Percentiles rank a stretch among this genome's conserved stretches.
phyloP scores from a whole-genome alignment of 2,888 invertebrate genomes.

The Dicycla oo region DNA sequence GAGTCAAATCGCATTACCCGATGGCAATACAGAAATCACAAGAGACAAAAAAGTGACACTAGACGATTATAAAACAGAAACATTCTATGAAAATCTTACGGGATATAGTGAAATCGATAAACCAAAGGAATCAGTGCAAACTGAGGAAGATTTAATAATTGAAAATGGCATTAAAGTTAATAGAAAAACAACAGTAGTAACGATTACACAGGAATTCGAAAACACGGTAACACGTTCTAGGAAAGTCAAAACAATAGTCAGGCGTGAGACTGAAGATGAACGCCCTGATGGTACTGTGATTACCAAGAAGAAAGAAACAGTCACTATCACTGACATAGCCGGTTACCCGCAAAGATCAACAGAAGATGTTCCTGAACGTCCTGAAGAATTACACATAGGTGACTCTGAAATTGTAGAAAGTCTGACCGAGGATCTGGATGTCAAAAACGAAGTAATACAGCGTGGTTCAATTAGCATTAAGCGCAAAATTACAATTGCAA shows the following conservation, averaged over 20 bases:
- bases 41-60: slow-evolving; percentile 85
- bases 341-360: slow-evolving; percentile 68
- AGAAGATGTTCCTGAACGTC: slow-evolving; percentile 67
- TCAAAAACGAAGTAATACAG: slow-evolving; percentile 81
- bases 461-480: slow-evolving; percentile 80
- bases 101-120: slow-evolving; percentile 76
- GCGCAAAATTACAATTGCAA: slow-evolving; percentile 85
- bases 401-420: slow-evolving; percentile 84
- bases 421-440: slow-evolving; percentile 81
- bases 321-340: slow-evolving; percentile 82
- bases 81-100: slow-evolving; percentile 78
- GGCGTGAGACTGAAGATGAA: slow-evolving; percentile 82
- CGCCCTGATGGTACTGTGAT: slow-evolving; percentile 84
- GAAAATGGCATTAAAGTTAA: slow-evolving; percentile 78
- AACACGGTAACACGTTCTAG: slow-evolving; percentile 72
- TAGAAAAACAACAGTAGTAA: slow-evolving; percentile 82
- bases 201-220: slow-evolving; percentile 81
- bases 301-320: slow-evolving; percentile 84
- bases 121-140: slow-evolving; percentile 75
- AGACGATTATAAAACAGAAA: slow-evolving; percentile 78
- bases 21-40: slow-evolving; percentile 82
- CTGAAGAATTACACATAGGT: slow-evolving; percentile 73
- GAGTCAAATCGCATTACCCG: slow-evolving; percentile 80
- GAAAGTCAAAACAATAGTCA: slow-evolving; percentile 83
- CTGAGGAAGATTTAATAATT: slow-evolving; percentile 71